These are phyloP conservation scores for Chelidonichthys spinosus DNA, from an alignment of 2,797 vertebrate genomes.

Conservation along the genomic window DNA sequence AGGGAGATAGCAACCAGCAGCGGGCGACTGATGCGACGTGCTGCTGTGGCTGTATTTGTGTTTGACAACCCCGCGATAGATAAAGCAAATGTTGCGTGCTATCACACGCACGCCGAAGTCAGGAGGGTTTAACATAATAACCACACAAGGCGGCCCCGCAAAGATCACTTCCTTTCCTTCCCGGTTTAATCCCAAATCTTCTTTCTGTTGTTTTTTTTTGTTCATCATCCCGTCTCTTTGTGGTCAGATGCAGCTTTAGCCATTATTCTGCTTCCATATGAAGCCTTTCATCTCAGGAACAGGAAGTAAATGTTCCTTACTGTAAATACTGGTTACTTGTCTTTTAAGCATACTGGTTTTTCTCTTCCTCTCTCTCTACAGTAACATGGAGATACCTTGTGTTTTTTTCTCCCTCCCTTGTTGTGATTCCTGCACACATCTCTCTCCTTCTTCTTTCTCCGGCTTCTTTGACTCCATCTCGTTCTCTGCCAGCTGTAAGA, in stretches of 20 bases:
- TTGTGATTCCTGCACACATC: conserved; percentile 1
- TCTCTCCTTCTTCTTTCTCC: conserved; percentile 5
- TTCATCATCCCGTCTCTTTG: conserved; percentile 41
- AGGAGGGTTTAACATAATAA: conserved; percentile 63
- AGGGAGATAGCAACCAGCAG: conserved; percentile 47
- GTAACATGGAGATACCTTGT: conserved; percentile 37
- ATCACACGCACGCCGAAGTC: conserved; percentile 54
- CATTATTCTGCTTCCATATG: conserved; percentile 31
- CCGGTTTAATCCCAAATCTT: conserved; percentile 56
- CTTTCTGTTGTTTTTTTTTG: conserved; percentile 40
- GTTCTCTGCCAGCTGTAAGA: conserved; percentile 74
- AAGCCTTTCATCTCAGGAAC: conserved; percentile 33
- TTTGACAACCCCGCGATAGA: conserved; percentile 52
- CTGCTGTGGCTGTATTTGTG: conserved; percentile 58
- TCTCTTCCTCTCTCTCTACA: conserved; percentile 13
- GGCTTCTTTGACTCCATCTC: conserved; percentile 24
- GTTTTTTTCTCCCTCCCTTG: conserved; percentile 1
- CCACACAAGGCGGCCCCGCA: conserved; percentile 28
- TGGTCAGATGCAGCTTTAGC: conserved; percentile 36
- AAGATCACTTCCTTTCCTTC: conserved; percentile 40
- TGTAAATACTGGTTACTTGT: conserved; percentile 26
- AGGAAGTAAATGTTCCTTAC: conserved; percentile 22
- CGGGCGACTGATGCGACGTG: conserved; percentile 57
- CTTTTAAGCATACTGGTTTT: conserved; percentile 31
- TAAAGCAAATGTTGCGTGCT: conserved; percentile 68